Conservation (phyloP, 2,113 vertebrate species). For the Acanthochromis polyacanthus region DNA sequence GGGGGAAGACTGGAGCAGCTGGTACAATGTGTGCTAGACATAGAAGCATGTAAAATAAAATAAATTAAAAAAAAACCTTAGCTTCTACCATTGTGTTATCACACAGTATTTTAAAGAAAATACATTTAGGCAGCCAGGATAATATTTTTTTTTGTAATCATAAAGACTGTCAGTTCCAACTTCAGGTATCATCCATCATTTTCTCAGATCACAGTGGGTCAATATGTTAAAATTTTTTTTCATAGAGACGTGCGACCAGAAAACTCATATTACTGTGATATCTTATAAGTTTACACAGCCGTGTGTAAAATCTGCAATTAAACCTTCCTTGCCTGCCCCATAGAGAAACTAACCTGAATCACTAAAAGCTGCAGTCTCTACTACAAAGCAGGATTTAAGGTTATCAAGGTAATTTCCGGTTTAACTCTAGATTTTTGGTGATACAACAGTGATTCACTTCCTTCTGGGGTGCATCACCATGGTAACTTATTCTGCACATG, state of each 20-base stretch:
- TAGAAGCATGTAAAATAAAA: slow-evolving; percentile 2
- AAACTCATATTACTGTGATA: neutral
- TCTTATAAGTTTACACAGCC: neutral
- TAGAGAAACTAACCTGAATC: neutral
- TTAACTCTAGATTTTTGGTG: no score
- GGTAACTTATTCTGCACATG: no score
- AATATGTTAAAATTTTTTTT: neutral
- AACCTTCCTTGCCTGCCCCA: slow-evolving; percentile 13
- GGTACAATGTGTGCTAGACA: slow-evolving; percentile 15
- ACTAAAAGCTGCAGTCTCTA: neutral
- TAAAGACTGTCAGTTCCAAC: neutral
- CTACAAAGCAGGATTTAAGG: no score
- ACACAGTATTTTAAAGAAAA: neutral
- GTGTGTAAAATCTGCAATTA: slow-evolving; percentile 7
- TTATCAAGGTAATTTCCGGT: no score
- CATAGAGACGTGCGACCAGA: no score
- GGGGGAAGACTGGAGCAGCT: slow-evolving; percentile 7
- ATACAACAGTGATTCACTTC: no score
- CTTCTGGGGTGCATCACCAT: no score
- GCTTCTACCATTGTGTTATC: neutral
- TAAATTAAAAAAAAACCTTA: no score
- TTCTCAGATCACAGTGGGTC: neutral
- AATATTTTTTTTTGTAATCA: neutral
- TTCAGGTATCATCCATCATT: neutral
- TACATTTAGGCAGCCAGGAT: neutral